phyloP scores from a whole-genome alignment of 2,797 vertebrate species.

The Diplodus sargus region DNA sequence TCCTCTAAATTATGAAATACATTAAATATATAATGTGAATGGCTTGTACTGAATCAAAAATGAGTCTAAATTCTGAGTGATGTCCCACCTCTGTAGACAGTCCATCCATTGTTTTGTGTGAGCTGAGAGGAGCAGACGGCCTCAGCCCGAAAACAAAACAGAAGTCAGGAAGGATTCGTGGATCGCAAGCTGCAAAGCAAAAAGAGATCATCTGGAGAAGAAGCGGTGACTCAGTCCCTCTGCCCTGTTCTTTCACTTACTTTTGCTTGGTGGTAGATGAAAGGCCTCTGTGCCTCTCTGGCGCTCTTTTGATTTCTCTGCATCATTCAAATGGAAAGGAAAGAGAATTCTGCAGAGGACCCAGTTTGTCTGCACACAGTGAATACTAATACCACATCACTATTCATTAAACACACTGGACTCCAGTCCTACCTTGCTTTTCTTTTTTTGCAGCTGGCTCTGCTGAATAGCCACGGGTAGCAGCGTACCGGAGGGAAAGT shows the following conservation, averaged over 20 bases:
- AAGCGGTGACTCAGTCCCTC: slow-evolving; percentile 36
- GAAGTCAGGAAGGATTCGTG: slow-evolving; percentile 28
- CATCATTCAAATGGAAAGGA: slow-evolving; percentile 65
- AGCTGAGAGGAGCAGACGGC: neutral
- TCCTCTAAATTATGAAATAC: neutral
- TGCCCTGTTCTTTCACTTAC: slow-evolving; percentile 58
- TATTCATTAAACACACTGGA: slow-evolving; percentile 56
- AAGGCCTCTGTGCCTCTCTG: slow-evolving; percentile 59
- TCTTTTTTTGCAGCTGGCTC: slow-evolving; percentile 2
- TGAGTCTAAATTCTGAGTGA: neutral
- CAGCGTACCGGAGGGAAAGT: neutral
- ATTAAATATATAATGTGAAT: too few relatives aligned
- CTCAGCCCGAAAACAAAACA: slow-evolving; percentile 37
- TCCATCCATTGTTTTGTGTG: slow-evolving; percentile 6
- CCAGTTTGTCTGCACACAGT: slow-evolving; percentile 43
- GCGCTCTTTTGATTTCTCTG: slow-evolving; percentile 67
- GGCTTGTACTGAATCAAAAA: neutral
- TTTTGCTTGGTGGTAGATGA: slow-evolving; percentile 69
- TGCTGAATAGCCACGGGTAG: neutral
- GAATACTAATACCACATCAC: slow-evolving; percentile 72
- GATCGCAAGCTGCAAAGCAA: slow-evolving; percentile 25
- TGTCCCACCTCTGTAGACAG: slow-evolving; percentile 19
- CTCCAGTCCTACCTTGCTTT: slow-evolving; percentile 29
- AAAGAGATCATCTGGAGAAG: slow-evolving; percentile 53
- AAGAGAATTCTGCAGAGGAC: slow-evolving; percentile 53